These are phyloP conservation scores for Latrodectus geometricus DNA, from an alignment of 1,140 invertebrate species.

Conservation along the genomic window DNA sequence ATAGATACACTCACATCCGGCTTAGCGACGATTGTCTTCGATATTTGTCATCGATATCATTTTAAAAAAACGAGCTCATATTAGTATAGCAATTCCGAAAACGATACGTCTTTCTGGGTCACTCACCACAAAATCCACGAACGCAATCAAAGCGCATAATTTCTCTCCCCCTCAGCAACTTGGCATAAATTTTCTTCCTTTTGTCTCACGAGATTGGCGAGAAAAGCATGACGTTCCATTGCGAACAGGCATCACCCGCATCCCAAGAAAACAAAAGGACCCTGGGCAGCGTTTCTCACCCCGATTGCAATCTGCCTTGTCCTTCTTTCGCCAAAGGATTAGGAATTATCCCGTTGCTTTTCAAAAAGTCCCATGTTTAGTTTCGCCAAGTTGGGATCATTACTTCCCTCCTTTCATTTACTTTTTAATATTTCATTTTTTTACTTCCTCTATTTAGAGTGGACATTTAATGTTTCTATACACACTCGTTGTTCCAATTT, in stretches of 20 bases:
- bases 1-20: slow-evolving; percentile 25
- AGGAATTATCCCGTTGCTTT: slow-evolving; percentile 23
- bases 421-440: not conserved
- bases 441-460: not conserved
- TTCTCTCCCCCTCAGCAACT: not conserved
- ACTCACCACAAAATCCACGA: not conserved
- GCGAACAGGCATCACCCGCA: not conserved
- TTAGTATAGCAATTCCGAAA: not conserved
- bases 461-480: not conserved
- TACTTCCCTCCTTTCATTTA: not conserved
- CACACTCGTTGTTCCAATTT: not conserved
- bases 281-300: not conserved
- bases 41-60: slow-evolving; percentile 40
- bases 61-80: slow-evolving; percentile 15
- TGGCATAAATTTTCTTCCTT: slow-evolving; percentile 3
- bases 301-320: not conserved
- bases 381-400: slow-evolving; percentile 35
- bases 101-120: slow-evolving; percentile 40
- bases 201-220: slow-evolving; percentile 46
- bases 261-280: slow-evolving; percentile 14
- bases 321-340: slow-evolving; percentile 1
- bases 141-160: slow-evolving; percentile 31
- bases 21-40: slow-evolving; percentile 7
- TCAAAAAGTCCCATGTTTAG: slow-evolving; percentile 37
- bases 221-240: slow-evolving; percentile 25